Conservation (phyloP, 2,888 invertebrate genomes). For the Pimpla rufipes region DNA sequence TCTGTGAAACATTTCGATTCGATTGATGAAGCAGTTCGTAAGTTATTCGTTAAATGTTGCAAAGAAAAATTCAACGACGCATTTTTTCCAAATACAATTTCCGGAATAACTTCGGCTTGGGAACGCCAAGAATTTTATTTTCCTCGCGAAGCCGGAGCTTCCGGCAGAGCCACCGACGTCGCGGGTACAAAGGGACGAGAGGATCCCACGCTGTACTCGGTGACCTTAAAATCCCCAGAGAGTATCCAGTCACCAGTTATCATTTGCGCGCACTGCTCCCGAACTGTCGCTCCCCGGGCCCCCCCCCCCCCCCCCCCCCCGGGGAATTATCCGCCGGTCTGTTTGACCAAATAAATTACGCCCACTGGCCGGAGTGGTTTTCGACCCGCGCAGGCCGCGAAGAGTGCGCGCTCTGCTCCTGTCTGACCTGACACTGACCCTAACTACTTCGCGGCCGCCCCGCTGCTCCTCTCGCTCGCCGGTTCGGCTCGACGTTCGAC, state of each 20-base stretch:
- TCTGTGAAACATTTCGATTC: too few relatives aligned
- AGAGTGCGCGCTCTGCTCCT: not conserved
- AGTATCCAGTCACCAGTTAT: not conserved
- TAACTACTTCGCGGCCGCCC: conserved; percentile 13
- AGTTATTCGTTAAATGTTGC: too few relatives aligned
- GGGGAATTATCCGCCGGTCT: not conserved
- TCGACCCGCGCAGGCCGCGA: not conserved
- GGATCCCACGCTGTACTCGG: too few relatives aligned
- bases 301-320: too few relatives aligned
- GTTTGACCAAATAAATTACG: conserved; percentile 12
- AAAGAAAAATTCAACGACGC: too few relatives aligned
- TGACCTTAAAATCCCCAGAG: not conserved
- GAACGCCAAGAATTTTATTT: too few relatives aligned
- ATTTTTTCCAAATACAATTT: too few relatives aligned
- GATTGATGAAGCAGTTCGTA: too few relatives aligned
- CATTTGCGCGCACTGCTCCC: not conserved
- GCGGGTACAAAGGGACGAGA: too few relatives aligned
- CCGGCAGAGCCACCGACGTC: too few relatives aligned
- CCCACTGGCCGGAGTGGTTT: conserved; percentile 1
- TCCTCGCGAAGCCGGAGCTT: too few relatives aligned
- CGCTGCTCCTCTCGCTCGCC: not conserved
- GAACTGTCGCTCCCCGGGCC: not conserved
- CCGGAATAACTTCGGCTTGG: too few relatives aligned
- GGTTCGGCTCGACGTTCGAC: conserved; percentile 7
- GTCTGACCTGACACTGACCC: conserved; percentile 35